Evolutionary conservation across 2,888 invertebrate species (phyloP).

Genomic region (Cotesia congregata): DNA sequence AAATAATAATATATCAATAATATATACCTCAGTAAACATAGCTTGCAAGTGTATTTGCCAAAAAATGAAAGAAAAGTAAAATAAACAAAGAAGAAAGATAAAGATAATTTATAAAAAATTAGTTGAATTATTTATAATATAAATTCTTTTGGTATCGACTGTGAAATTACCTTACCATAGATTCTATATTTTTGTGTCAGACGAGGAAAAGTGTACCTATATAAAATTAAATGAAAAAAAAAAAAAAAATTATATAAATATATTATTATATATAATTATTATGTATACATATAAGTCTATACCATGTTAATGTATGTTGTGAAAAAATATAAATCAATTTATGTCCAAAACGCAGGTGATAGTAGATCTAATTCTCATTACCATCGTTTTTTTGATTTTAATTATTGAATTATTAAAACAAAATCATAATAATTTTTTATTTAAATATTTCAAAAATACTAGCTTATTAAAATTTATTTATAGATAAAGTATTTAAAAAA

Average conservation of each 20-base stretch:
- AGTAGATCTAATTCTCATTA: conserved; percentile 34
- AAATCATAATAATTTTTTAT: neutral
- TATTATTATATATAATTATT: conserved; percentile 48
- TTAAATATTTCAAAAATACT: neutral
- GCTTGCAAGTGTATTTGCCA: conserved; percentile 37
- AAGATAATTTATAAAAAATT: conserved; percentile 20
- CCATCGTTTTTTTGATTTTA: neutral
- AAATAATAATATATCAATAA: conserved; percentile 36
- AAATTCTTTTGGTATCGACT: conserved; percentile 45
- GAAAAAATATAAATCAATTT: conserved; percentile 67
- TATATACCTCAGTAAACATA: conserved; percentile 38
- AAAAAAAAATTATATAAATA: conserved; percentile 51
- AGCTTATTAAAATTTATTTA: neutral
- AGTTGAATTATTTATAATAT: conserved; percentile 34
- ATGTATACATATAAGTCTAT: conserved; percentile 66
- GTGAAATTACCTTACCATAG: conserved; percentile 58
- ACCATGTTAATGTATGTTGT: conserved; percentile 68
- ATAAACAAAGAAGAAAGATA: conserved; percentile 14
- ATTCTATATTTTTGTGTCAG: conserved; percentile 70
- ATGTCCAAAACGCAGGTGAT: conserved; percentile 59
- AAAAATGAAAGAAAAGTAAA: conserved; percentile 24
- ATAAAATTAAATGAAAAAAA: conserved; percentile 53
- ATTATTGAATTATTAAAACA: neutral
- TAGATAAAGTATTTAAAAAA: conserved; percentile 14
- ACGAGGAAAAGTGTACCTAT: conserved; percentile 62